Base-by-base conservation (phyloP, 2,888 invertebrate genomes). In the Aleiodes alternator region DNA sequence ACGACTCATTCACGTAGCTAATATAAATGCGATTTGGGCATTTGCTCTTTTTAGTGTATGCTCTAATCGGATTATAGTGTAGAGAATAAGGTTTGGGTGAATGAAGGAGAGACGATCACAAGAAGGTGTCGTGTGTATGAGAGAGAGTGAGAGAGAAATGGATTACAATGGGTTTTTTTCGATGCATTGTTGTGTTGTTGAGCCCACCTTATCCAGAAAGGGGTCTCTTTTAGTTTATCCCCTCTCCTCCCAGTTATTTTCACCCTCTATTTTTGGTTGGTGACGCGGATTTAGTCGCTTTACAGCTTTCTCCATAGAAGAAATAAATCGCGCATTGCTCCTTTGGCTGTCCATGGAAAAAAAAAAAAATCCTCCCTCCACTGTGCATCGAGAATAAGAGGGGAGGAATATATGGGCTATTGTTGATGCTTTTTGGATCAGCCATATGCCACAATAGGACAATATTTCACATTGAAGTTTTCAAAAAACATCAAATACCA, bases 11-110 rank as follows among this genome's bases (percentile, higher is more conserved):
- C 88, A 87, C 85, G 86, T 84, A 87, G 89, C 87, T 88, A 89
- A 89, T 89, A 88, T 88, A 89, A 89, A 89, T 89, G 88, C 89
- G 89, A 89, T 89, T 89, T 88, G 86, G 88, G 87, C 88, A 86
- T 87, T 89, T 89, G 89, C 89, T 89, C 89, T 89, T 89, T 89
- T 89, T 89, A 87, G 85, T 83, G 85, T 83, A 86, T 82, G 83
- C 86, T 85, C 83, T 89, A 88, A 89, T 88, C 89, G 86, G 89
- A 88, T 89, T 89, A 88, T 85, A 82, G 51, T 50, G 64, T 55
- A 57, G 61, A 64, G 50, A 73, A 68, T 66, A 31, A 73, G 57
- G 38, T 68, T 53, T 61, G 70, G 50, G 68, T 23, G 69, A 69
- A 48, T 48, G n/a, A 34, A 56, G 16, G 38, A 74, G 57, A 51